Percentiles rank a stretch among this genome's conserved stretches.
phyloP scores from a whole-genome alignment of 2,113 vertebrate genomes.

The Phylloscopus whistleri region DNA sequence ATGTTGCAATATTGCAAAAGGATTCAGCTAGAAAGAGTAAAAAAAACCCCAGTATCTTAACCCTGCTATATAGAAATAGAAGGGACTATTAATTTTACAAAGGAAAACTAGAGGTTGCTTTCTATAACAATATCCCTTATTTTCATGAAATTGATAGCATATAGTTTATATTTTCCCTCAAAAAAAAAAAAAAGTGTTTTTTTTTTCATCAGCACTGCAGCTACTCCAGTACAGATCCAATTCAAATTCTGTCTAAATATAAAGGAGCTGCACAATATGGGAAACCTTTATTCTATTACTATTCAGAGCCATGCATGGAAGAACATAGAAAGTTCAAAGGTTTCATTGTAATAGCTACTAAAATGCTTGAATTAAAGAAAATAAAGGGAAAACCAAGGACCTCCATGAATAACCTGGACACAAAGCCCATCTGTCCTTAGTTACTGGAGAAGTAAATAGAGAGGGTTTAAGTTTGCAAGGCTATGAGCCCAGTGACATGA shows the following conservation, averaged over 20 bases:
- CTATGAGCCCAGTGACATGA: neutral
- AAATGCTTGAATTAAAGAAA: neutral
- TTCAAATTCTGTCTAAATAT: neutral
- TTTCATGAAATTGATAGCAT: neutral
- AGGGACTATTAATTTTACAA: neutral
- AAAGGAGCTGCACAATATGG: neutral
- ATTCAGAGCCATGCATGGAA: neutral
- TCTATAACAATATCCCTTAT: neutral
- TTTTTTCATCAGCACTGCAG: neutral
- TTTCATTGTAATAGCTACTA: constrained; percentile 23
- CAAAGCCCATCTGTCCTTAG: constrained; percentile 30
- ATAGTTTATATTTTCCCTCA: neutral
- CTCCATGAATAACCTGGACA: neutral
- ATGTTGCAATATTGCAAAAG: neutral
- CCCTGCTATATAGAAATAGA: neutral
- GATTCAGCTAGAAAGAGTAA: neutral
- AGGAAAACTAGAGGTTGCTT: neutral
- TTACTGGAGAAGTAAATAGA: neutral
- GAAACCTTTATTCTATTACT: constrained; percentile 5
- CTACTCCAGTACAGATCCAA: neutral
- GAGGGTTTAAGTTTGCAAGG: neutral
- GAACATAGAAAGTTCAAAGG: neutral
- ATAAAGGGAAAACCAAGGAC: neutral
- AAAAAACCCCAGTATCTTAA: neutral
- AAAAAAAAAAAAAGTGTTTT: rapidly evolving